A percentile compares a stretch with the other conserved stretches of the same genome.
Evolutionary conservation across 2,888 invertebrate species (phyloP).

Genomic region (Tiliacea aurago): DNA sequence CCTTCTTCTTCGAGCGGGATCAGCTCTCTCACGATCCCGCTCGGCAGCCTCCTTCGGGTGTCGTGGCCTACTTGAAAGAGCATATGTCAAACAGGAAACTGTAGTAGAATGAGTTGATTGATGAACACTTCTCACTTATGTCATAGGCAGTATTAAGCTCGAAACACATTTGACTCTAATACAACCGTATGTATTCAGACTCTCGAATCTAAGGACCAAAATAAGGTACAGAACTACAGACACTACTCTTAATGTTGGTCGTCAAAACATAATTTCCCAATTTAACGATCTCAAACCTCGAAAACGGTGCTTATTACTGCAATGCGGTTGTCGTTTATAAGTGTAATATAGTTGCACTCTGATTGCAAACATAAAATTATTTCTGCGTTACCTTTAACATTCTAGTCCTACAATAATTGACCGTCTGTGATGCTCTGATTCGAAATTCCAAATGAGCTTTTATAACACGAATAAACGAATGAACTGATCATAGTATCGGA

Average conservation of each 20-base stretch:
- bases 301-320: conserved; percentile 30
- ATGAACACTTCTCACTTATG: too few species aligned
- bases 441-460: background rate
- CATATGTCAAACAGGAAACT: too few species aligned
- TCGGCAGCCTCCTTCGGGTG: too few species aligned
- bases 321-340: conserved; percentile 38
- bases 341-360: conserved; percentile 1
- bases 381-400: conserved; percentile 28
- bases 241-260: background rate
- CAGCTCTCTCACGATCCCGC: too few species aligned
- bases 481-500: background rate
- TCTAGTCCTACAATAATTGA: conserved; percentile 24
- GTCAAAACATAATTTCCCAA: conserved; percentile 31
- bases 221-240: background rate
- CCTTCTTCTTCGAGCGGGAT: too few species aligned
- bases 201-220: conserved; percentile 1
- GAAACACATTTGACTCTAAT: too few species aligned
- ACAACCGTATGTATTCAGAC: background rate
- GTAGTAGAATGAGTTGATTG: too few species aligned
- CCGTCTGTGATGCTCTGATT: conserved; percentile 7
- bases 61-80: too few species aligned
- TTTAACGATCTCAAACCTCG: conserved; percentile 14
- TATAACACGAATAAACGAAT: too few species aligned
- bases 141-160: too few species aligned
- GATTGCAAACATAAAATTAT: conserved; percentile 34